Evolutionary conservation across 1,140 invertebrate genomes (phyloP).

Genomic region (Sarcophaga peregrina): DNA sequence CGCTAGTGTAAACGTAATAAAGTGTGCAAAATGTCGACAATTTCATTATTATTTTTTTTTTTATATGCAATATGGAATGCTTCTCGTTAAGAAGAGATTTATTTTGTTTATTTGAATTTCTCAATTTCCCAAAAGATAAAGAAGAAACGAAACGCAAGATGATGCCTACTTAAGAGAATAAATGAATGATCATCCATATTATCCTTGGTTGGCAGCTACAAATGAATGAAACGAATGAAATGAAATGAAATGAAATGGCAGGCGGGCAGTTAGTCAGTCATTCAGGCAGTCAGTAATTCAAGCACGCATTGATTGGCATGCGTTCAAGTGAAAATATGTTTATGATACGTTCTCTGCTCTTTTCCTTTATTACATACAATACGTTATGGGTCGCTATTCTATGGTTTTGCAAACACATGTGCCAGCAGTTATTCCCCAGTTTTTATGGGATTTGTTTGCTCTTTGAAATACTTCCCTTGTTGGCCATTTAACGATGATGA

Average conservation of each 20-base stretch:
- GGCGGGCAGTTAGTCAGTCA: too few relatives aligned
- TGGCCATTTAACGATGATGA: conserved; percentile 6
- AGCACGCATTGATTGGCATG: conserved; percentile 31
- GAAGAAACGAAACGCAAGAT: background rate
- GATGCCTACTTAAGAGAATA: conserved; percentile 13
- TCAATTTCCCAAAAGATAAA: conserved; percentile 10
- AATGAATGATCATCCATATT: conserved; percentile 33
- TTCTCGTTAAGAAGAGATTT: conserved; percentile 37
- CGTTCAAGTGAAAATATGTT: conserved; percentile 33
- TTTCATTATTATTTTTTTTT: background rate
- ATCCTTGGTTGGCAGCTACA: background rate
- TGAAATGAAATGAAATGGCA: too few relatives aligned
- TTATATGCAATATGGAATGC: background rate
- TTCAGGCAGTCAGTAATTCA: conserved; percentile 3
- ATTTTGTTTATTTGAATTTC: conserved; percentile 36
- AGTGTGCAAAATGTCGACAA: background rate
- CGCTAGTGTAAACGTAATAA: too few relatives aligned
- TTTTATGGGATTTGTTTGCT: background rate
- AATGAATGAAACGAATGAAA: background rate
- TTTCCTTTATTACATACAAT: background rate
- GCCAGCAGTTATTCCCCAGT: too few relatives aligned
- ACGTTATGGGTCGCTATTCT: too few relatives aligned
- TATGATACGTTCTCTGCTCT: too few relatives aligned
- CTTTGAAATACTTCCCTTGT: background rate
- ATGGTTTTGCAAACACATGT: conserved; percentile 20